Evolutionary conservation across 2,888 invertebrate genomes (phyloP).

Genomic region (Brenthis hecate): DNA sequence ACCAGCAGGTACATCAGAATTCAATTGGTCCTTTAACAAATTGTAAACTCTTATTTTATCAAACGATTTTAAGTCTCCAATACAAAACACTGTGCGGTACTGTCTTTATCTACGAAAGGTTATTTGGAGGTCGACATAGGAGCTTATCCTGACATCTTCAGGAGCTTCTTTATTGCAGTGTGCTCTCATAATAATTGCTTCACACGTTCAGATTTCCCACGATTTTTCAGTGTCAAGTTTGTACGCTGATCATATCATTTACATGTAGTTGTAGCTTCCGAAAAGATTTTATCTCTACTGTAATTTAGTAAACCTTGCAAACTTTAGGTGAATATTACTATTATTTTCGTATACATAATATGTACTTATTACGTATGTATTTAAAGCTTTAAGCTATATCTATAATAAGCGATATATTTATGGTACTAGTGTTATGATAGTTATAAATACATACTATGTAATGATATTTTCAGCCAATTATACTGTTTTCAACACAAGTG

Average conservation of each 20-base stretch:
- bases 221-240: slow-evolving; percentile 29
- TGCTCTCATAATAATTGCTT: slow-evolving; percentile 25
- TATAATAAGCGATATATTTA: neutral
- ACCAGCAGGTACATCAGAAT: too few relatives aligned
- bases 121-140: slow-evolving; percentile 25
- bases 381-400: too few relatives aligned
- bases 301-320: too few relatives aligned
- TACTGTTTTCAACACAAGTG: slow-evolving; percentile 19
- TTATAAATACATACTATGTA: neutral
- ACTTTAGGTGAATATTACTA: too few relatives aligned
- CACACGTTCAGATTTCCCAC: slow-evolving; percentile 31
- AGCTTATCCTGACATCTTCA: slow-evolving; percentile 24
- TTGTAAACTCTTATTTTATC: slow-evolving; percentile 1
- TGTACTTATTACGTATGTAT: too few relatives aligned
- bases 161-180: slow-evolving; percentile 24
- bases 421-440: neutral
- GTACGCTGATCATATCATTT: slow-evolving; percentile 23
- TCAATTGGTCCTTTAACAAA: too few relatives aligned
- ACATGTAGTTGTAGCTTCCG: slow-evolving; percentile 11
- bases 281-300: neutral
- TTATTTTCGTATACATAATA: neutral
- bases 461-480: slow-evolving; percentile 39
- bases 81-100: slow-evolving; percentile 7
- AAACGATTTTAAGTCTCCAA: neutral
- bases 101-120: slow-evolving; percentile 14